phyloP scores from a whole-genome alignment of 1,140 invertebrate genomes.

The Artemia franciscana region DNA sequence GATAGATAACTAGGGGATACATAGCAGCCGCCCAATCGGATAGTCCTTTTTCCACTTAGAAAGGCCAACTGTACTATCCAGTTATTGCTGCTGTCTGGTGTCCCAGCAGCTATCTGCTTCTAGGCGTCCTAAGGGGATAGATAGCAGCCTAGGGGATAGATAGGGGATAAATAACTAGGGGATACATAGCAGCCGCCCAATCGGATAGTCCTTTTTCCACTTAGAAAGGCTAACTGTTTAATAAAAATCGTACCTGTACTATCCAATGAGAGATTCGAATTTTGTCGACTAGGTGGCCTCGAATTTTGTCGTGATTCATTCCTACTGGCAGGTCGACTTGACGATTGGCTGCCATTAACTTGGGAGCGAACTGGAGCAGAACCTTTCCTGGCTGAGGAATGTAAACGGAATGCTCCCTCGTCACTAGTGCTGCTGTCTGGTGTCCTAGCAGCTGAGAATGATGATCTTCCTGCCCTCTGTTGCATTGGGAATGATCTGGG shows the following conservation, averaged over 20 bases:
- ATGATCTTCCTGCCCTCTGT: slow-evolving; percentile 35
- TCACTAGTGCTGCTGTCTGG: slow-evolving; percentile 57
- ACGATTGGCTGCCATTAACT: slow-evolving; percentile 29
- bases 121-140: too few relatives aligned
- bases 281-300: slow-evolving; percentile 73
- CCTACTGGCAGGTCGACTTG: slow-evolving; percentile 52
- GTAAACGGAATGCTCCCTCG: slow-evolving; percentile 35
- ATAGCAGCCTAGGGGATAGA: too few relatives aligned
- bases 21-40: too few relatives aligned
- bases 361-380: slow-evolving; percentile 14
- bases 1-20: too few relatives aligned
- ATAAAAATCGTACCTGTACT: slow-evolving; percentile 43
- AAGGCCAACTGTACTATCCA: too few relatives aligned
- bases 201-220: too few relatives aligned
- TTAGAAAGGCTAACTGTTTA: too few relatives aligned
- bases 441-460: slow-evolving; percentile 43
- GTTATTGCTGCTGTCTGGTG: too few relatives aligned
- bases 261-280: slow-evolving; percentile 71
- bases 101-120: too few relatives aligned
- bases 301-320: slow-evolving; percentile 31
- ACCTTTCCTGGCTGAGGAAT: slow-evolving; percentile 16
- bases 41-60: too few relatives aligned
- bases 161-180: too few relatives aligned
- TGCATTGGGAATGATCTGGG: slow-evolving; percentile 61
- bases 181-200: too few relatives aligned